Evolutionary conservation across 2,113 vertebrate species (phyloP).

Genomic region (Tachuris rubrigastra): DNA sequence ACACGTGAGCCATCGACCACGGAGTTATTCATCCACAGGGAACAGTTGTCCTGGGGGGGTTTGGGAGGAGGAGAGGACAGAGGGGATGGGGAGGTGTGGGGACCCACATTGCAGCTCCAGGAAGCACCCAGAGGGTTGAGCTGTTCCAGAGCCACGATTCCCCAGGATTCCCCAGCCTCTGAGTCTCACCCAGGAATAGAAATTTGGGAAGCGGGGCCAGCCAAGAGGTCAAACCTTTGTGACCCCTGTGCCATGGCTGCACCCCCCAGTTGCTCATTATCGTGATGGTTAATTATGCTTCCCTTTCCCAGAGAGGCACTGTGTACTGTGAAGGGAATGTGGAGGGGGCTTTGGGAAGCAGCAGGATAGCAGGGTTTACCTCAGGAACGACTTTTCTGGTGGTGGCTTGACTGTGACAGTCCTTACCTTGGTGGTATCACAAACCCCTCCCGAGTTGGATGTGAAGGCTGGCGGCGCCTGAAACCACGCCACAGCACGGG

Average conservation of each 20-base stretch:
- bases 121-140: not conserved
- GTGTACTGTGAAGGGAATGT: rapidly evolving
- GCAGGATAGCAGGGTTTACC: not conserved
- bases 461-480: not conserved
- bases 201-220: not conserved
- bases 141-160: rapidly evolving
- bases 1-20: rapidly evolving
- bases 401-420: not conserved
- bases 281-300: not conserved
- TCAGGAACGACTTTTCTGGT: no score
- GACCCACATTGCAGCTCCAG: rapidly evolving
- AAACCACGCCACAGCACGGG: rapidly evolving
- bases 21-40: not conserved
- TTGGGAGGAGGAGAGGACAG: not conserved
- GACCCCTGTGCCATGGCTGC: not conserved
- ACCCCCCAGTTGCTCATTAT: not conserved
- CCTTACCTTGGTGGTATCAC: not conserved
- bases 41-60: not conserved
- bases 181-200: not conserved
- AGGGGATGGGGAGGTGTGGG: rapidly evolving
- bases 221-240: not conserved
- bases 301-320: not conserved
- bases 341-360: not conserved
- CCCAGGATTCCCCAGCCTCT: not conserved
- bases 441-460: not conserved